These are phyloP conservation scores for Paramuricea clavata DNA, from an alignment of 92 coral and sea anemone genomes.

Conservation along the genomic window DNA sequence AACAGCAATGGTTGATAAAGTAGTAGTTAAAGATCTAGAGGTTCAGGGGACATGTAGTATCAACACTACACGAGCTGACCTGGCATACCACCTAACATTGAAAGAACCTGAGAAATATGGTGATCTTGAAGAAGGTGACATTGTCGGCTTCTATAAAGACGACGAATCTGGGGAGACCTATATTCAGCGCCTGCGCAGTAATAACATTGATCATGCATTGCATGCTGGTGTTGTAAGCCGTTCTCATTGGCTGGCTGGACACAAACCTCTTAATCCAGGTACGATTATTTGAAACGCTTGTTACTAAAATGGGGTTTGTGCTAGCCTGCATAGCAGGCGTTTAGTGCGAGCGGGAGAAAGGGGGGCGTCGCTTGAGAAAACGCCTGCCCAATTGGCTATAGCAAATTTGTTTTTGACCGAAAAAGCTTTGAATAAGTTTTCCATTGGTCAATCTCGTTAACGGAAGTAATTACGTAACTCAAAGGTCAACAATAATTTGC, in stretches of 20 bases:
- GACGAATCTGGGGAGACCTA: slow-evolving; percentile 72
- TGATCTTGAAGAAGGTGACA: slow-evolving; percentile 91
- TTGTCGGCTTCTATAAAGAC: slow-evolving; percentile 89
- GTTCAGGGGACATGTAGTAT: background rate
- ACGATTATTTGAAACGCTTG: too few species aligned
- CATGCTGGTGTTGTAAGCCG: slow-evolving; percentile 94
- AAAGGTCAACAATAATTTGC: too few species aligned
- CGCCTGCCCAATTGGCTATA: too few species aligned
- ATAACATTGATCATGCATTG: slow-evolving; percentile 76
- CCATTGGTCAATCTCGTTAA: too few species aligned
- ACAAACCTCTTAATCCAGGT: slow-evolving; percentile 70
- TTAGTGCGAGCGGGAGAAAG: too few species aligned
- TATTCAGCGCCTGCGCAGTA: slow-evolving; percentile 76
- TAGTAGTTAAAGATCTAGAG: slow-evolving; percentile 55
- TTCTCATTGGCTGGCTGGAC: slow-evolving; percentile 91
- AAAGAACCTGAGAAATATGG: slow-evolving; percentile 72
- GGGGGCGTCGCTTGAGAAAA: too few species aligned
- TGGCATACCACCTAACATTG: slow-evolving; percentile 87
- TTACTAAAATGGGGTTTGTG: too few species aligned
- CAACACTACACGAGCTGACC: slow-evolving; percentile 73
- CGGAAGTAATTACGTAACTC: too few species aligned
- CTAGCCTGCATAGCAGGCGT: too few species aligned
- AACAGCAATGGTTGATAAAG: slow-evolving; percentile 84
- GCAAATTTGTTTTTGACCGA: too few species aligned
- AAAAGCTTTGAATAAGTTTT: too few species aligned